Percentiles rank a stretch among this genome's conserved stretches.
phyloP scores from a whole-genome alignment of 2,113 vertebrate species.

The Rhinoderma darwinii region DNA sequence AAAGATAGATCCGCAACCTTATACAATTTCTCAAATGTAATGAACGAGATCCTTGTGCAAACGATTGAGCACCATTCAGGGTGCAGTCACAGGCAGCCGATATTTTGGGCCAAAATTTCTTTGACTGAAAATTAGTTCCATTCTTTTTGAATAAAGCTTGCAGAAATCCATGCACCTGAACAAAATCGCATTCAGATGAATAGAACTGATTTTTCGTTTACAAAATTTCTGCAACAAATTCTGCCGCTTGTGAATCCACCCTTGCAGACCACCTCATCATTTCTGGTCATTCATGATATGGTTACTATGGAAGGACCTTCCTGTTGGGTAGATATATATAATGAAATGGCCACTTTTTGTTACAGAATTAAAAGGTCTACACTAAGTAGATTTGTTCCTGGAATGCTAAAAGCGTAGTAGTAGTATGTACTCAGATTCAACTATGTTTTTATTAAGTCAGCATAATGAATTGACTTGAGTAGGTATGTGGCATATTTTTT shows the following conservation, averaged over 20 bases:
- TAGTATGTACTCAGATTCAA: constrained; percentile 5
- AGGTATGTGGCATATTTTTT: constrained; percentile 58
- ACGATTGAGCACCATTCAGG: not conserved
- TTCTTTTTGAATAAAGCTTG: too few species aligned
- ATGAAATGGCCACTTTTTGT: not conserved
- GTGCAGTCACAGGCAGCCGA: too few species aligned
- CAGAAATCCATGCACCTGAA: too few species aligned
- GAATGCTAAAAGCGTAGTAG: constrained; percentile 51
- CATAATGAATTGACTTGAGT: constrained; percentile 61
- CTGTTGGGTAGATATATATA: not conserved
- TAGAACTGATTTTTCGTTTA: too few species aligned
- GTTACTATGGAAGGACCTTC: not conserved
- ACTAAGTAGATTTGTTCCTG: constrained; percentile 12
- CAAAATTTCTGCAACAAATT: too few species aligned
- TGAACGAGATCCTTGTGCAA: not conserved
- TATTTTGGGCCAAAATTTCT: too few species aligned
- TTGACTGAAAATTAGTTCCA: too few species aligned
- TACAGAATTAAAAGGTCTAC: constrained; percentile 32
- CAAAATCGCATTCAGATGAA: too few species aligned
- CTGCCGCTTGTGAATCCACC: too few species aligned
- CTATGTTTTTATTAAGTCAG: constrained; percentile 65
- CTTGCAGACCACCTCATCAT: not conserved
- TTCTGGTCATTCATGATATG: not conserved
- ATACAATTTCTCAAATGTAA: not conserved
- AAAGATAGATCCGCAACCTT: not conserved